A percentile compares a stretch with the other conserved stretches of the same genome.
These are phyloP conservation scores for Pleuronectes platessa DNA, from an alignment of 2,113 vertebrate genomes.

Conservation along the genomic window DNA sequence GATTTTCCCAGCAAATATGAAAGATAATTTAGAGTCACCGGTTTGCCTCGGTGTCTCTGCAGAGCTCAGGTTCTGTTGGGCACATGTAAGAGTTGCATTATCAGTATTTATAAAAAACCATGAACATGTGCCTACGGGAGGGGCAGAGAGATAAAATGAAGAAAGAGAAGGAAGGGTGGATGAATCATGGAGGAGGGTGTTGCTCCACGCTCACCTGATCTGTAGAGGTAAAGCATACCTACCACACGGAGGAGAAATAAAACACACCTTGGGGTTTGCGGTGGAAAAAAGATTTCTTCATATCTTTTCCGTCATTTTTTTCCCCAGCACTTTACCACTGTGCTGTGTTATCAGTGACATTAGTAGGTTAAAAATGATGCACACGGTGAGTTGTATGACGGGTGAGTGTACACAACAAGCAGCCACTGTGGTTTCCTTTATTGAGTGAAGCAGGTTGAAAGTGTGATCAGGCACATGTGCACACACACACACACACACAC, in stretches of 20 bases:
- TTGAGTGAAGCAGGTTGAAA: conserved; percentile 56
- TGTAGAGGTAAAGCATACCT: conserved; percentile 23
- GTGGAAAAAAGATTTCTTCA: not conserved
- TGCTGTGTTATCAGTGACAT: conserved; percentile 27
- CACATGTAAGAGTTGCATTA: not conserved
- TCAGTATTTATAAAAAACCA: conserved; percentile 25
- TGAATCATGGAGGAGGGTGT: not conserved
- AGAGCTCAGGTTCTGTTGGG: conserved; percentile 4
- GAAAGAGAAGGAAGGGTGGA: not conserved
- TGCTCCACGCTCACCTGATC: conserved; percentile 26
- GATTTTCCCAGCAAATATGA: too few species aligned
- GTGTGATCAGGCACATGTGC: conserved; percentile 43
- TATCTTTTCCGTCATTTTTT: not conserved
- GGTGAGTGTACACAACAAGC: conserved; percentile 50
- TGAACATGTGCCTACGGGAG: conserved; percentile 5
- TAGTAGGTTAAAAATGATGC: conserved; percentile 62
- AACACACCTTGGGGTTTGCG: conserved; percentile 2
- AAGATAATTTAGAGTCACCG: too few species aligned
- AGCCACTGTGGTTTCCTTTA: conserved; percentile 44
- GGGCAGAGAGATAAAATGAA: not conserved
- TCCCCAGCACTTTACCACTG: not conserved
- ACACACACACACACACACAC: conserved; percentile 2
- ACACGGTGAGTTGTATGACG: conserved; percentile 44
- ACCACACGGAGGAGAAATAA: not conserved
- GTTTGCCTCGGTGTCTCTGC: not conserved